phyloP scores from a whole-genome alignment of 2,888 invertebrate genomes.

The Plagodis pulveraria region DNA sequence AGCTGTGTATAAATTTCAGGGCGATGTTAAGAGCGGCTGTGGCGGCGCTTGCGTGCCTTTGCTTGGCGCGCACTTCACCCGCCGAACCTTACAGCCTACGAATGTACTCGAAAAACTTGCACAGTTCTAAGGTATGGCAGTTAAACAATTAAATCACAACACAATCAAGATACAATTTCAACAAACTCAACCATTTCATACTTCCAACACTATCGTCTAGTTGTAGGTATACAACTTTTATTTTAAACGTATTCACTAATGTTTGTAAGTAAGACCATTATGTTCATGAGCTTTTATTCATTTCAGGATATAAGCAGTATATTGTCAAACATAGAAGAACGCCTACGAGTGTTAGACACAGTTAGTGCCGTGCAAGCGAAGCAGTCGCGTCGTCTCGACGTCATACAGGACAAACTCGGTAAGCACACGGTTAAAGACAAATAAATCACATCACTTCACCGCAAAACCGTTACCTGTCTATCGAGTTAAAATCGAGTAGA shows the following conservation, averaged over 20 bases:
- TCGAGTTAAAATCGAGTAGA: slow-evolving; percentile 34
- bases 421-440: slow-evolving; percentile 38
- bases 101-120: slow-evolving; percentile 58
- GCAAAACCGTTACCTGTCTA: slow-evolving; percentile 33
- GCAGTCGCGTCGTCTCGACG: slow-evolving; percentile 75
- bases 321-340: slow-evolving; percentile 73
- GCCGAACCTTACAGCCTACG: slow-evolving; percentile 66
- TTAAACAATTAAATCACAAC: neutral
- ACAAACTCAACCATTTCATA: no score
- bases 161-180: no score
- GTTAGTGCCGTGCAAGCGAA: slow-evolving; percentile 71
- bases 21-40: slow-evolving; percentile 79
- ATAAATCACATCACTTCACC: slow-evolving; percentile 35
- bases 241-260: no score
- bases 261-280: no score
- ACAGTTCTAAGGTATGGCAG: slow-evolving; percentile 66
- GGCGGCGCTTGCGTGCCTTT: slow-evolving; percentile 80
- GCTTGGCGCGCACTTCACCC: slow-evolving; percentile 77
- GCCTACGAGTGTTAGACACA: slow-evolving; percentile 70
- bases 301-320: slow-evolving; percentile 71
- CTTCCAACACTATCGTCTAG: no score
- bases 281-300: slow-evolving; percentile 3
- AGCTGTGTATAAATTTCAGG: slow-evolving; percentile 41
- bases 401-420: slow-evolving; percentile 80
- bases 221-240: no score